Evolutionary conservation across 2,113 vertebrate genomes (phyloP), one percentile per base, ranked within the genome.

Genomic region (Micromys minutus): DNA sequence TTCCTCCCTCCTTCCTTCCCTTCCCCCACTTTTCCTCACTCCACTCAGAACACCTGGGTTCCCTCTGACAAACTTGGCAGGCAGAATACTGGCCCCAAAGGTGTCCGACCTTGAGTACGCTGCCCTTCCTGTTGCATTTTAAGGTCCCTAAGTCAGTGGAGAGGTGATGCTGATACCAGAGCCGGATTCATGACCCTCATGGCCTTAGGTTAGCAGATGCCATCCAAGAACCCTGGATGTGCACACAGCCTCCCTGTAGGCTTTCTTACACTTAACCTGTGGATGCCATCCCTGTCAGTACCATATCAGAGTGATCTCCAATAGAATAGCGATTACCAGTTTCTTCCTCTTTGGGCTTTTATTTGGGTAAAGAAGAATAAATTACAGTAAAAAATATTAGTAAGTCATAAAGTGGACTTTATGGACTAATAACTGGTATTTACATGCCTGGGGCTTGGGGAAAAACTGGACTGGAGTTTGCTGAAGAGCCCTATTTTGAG

Each of bases 351-450:
- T 4, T 10, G 19, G 50, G 39, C 42, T 45, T 87, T 59, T 80
- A 47, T 80, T 93, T 90, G 89, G 65, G 36, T 61, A 55, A 80
- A 79, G 39, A 88, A 85, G 94, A 94, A 63, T 59, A 84, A 88
- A 94, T 74, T 2, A 21, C 6, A 6, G 57, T 52, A 63, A 89
- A 90, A 89, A 84, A 13, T 47, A 47, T 31, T 61, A n/a, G 80
- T 74, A 87, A 92, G n/a, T 65, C 59, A 69, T 45, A 45, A 89
- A 71, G 59, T 39, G 50, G n/a, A 39, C 55, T 81, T 84, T 89
- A 22, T 89, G 93, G 76, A 55, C 22, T 39, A 52, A 10, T 83
- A 61, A 19, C 29, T 74, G 72, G 36, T 21, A 74, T 83, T 83
- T 93, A 71, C 34, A 76, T 72, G 39, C 19, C 93, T 81, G 26